These are phyloP conservation scores for Planococcus citri DNA, from an alignment of 1,140 invertebrate genomes.

Conservation along the genomic window DNA sequence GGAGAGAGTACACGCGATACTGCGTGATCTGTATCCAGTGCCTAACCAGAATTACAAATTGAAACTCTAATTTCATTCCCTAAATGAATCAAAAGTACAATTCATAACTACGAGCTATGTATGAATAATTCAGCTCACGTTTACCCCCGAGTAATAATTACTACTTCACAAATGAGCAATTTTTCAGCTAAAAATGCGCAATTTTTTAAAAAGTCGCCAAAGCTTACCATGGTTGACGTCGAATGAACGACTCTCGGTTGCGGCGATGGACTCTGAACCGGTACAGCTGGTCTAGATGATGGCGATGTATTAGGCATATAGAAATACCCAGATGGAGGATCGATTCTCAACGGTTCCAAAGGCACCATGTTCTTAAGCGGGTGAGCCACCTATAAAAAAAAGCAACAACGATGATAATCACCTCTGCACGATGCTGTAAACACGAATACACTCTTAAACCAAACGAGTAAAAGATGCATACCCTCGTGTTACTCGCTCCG, in stretches of 20 bases:
- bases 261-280: slow-evolving; percentile 10
- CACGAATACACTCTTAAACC: neutral
- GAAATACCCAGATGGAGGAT: neutral
- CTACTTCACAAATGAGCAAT: no score
- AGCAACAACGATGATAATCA: neutral
- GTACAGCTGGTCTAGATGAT: neutral
- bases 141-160: no score
- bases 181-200: no score
- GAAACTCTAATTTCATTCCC: no score
- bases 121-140: no score
- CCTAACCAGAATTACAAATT: no score
- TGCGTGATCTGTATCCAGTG: no score
- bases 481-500: slow-evolving; percentile 35
- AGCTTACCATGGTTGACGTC: neutral
- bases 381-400: neutral
- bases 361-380: neutral
- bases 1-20: no score
- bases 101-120: no score
- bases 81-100: no score
- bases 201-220: no score
- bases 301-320: slow-evolving; percentile 6
- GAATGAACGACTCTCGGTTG: neutral
- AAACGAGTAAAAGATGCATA: no score
- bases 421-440: neutral
- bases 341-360: slow-evolving; percentile 1